phyloP scores from a whole-genome alignment of 2,888 invertebrate genomes.

The Scrobipalpa costella region DNA sequence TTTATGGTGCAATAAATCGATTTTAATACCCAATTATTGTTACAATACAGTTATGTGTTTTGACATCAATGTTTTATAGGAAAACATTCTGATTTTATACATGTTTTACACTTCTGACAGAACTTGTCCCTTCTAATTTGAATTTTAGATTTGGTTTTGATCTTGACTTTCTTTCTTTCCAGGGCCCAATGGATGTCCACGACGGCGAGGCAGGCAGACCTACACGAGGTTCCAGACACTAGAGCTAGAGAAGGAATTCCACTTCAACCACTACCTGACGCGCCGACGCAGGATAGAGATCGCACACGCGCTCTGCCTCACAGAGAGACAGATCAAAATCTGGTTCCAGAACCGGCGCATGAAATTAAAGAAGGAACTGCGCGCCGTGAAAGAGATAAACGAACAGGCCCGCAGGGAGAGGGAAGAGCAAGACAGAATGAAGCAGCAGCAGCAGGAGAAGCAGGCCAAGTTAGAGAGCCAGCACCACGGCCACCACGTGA shows the following conservation, averaged over 20 bases:
- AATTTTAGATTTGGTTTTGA: constrained; percentile 19
- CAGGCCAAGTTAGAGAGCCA: constrained; percentile 89
- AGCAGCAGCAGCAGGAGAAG: constrained; percentile 93
- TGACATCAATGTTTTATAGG: constrained; percentile 30
- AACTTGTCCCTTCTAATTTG: neutral
- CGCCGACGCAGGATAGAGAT: constrained; percentile 98
- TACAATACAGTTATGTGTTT: constrained; percentile 29
- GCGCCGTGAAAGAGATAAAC: constrained; percentile 97
- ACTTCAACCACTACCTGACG: constrained; percentile 98
- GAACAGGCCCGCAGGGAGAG: constrained; percentile 95
- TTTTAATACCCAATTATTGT: constrained; percentile 47
- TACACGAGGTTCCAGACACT: constrained; percentile 99
- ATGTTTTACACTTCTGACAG: neutral
- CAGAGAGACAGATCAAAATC: constrained; percentile 98
- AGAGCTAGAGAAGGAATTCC: constrained; percentile 99
- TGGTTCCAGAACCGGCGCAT: constrained; percentile 98
- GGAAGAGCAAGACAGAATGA: constrained; percentile 95
- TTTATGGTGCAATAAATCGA: constrained; percentile 71
- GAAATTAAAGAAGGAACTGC: constrained; percentile 97
- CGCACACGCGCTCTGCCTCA: constrained; percentile 96
- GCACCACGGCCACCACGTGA: constrained; percentile 86
- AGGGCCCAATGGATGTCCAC: constrained; percentile 97
- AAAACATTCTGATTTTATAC: constrained; percentile 27
- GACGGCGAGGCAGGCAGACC: constrained; percentile 97
- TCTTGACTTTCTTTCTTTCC: constrained; percentile 59